A percentile compares a stretch with the other conserved stretches of the same genome.
Evolutionary conservation across 2,888 invertebrate species (phyloP).

Genomic region (Drosophila nr. medialis): DNA sequence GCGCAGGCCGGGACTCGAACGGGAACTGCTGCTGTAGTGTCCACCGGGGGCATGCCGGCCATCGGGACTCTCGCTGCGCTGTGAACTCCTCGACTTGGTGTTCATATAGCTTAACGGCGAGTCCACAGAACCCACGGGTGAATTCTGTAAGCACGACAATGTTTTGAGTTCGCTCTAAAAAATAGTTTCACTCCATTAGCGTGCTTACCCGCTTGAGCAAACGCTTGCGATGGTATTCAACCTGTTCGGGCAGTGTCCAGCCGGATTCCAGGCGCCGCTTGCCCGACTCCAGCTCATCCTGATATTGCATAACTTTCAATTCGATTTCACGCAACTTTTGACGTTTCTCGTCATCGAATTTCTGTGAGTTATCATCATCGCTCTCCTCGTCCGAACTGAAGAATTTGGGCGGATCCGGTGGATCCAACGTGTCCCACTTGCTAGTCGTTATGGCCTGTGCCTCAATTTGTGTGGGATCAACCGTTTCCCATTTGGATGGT

Average conservation of each 20-base stretch:
- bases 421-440: constrained; percentile 93
- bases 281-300: constrained; percentile 97
- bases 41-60: constrained; percentile 38
- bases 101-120: constrained; percentile 76
- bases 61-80: constrained; percentile 75
- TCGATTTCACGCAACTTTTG: constrained; percentile 95
- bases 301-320: constrained; percentile 96
- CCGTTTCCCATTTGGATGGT: constrained; percentile 98
- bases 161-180: background rate
- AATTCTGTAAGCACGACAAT: constrained; percentile 48
- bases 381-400: constrained; percentile 81
- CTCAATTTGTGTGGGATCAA: constrained; percentile 94
- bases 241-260: constrained; percentile 92
- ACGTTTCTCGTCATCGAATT: constrained; percentile 89
- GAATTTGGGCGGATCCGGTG: constrained; percentile 84
- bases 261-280: constrained; percentile 89
- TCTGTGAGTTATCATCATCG: constrained; percentile 84
- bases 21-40: constrained; percentile 60
- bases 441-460: constrained; percentile 94
- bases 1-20: constrained; percentile 81
- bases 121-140: constrained; percentile 62
- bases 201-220: constrained; percentile 91
- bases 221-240: constrained; percentile 95
- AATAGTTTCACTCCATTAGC: background rate
- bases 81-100: constrained; percentile 49